Evolutionary conservation across 2,797 vertebrate genomes (phyloP), one percentile per base, ranked within the genome.

Genomic region (Mustela erminea): DNA sequence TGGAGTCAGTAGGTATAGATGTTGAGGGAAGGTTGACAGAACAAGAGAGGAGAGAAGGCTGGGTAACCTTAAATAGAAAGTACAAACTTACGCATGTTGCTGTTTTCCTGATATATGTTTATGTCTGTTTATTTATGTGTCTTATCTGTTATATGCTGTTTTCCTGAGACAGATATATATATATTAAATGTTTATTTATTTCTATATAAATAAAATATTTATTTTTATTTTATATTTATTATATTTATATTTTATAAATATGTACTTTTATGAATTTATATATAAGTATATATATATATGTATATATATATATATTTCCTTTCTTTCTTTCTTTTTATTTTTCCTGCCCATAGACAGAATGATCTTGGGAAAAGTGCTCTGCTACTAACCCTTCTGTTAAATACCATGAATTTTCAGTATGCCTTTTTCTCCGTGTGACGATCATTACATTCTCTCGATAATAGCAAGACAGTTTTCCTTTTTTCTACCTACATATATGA

Each of bases 391-490:
- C 5, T 77, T 89, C 62, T 43, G 46, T 62, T 93, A 52, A 90
- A 87, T 64, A 60, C 38, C n/a, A n/a, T 80, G 18, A 78, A 56
- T 92, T 97, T 92, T 92, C 81, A 77, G 21, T 68, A 21, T 62
- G 21, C 15, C 9, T 62, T 88, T 41, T 1, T 68, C 29, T 11
- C 25, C 10, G 46, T 32, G 3, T 75, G 87, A 66, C 0, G 5
- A 29, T 60, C 54, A 93, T 66, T 96, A 89, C 54, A 56, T 89
- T 90, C 29, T 95, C 54, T 62, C 87, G 66, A 78, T 41, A 87
- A 88, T 4, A 72, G n/a, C 27, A 75, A 78, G 60, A 46, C 12
- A 41, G 7, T 88, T 91, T 97, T 93, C 43, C 66, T 84, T 54
- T 92, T 91, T 91, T 49, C 68, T 54, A n/a, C 20, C 14, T 87